A percentile compares a stretch with the other conserved stretches of the same genome.
Conservation (phyloP, 2,113 vertebrate genomes). For the Chionodraco myersi region DNA sequence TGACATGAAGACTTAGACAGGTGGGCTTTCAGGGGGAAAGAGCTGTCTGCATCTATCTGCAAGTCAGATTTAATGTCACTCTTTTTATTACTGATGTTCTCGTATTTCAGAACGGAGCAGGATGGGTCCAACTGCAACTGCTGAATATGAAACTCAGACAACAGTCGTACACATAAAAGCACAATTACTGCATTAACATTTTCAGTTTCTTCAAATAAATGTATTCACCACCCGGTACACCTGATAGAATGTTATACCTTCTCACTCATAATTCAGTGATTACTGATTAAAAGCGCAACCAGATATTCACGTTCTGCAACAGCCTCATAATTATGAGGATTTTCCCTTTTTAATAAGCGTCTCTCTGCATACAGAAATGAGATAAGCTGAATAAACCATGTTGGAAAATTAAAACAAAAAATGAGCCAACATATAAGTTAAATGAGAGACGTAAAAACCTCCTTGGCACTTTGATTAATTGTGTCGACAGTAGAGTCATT, state of each 20-base stretch:
- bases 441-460: neutral
- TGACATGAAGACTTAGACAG: neutral
- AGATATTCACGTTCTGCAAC: neutral
- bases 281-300: neutral
- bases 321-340: neutral
- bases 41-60: neutral
- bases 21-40: neutral
- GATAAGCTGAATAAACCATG: constrained; percentile 1
- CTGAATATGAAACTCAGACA: neutral
- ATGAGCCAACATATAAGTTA: neutral
- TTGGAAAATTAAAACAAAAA: neutral
- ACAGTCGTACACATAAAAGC: neutral
- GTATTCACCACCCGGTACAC: neutral
- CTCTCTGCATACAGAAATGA: neutral
- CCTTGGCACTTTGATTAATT: neutral
- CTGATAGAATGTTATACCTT: neutral
- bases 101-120: neutral
- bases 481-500: neutral
- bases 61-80: neutral
- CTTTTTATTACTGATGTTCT: neutral
- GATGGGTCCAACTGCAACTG: neutral
- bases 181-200: neutral
- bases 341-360: neutral
- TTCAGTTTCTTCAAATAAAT: neutral
- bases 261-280: neutral